Evolutionary conservation across 2,113 vertebrate genomes (phyloP).

Genomic region (Atrichornis clamosus): DNA sequence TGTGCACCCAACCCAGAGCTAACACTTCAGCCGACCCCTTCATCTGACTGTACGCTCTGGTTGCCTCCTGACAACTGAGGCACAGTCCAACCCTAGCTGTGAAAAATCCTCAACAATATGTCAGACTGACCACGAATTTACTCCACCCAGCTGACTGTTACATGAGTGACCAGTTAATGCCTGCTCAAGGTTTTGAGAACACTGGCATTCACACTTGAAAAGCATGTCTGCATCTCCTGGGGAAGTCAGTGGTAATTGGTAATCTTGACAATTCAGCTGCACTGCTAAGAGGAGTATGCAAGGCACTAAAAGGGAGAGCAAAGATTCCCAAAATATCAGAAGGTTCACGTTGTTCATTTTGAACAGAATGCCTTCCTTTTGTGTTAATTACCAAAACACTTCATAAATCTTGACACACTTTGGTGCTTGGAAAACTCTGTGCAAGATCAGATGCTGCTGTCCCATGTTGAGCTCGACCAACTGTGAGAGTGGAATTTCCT

Average conservation of each 20-base stretch:
- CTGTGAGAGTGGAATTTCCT: not conserved
- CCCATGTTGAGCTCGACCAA: not conserved
- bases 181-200: not conserved
- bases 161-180: not conserved
- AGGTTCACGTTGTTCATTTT: not conserved
- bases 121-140: not conserved
- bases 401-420: not conserved
- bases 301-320: not conserved
- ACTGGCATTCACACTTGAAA: not conserved
- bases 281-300: not conserved
- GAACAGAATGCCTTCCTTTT: not conserved
- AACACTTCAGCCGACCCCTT: not conserved
- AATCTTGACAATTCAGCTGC: not conserved
- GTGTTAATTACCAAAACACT: not conserved
- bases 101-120: not conserved
- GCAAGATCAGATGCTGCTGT: not conserved
- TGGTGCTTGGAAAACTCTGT: not conserved
- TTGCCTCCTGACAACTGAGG: not conserved
- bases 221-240: not conserved
- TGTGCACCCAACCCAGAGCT: not conserved
- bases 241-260: not conserved
- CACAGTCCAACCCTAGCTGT: not conserved
- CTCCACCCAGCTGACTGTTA: not conserved
- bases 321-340: not conserved
- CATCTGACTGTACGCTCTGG: not conserved